Evolutionary conservation across 2,113 vertebrate genomes (phyloP).

Genomic region (Sebastes fasciatus): DNA sequence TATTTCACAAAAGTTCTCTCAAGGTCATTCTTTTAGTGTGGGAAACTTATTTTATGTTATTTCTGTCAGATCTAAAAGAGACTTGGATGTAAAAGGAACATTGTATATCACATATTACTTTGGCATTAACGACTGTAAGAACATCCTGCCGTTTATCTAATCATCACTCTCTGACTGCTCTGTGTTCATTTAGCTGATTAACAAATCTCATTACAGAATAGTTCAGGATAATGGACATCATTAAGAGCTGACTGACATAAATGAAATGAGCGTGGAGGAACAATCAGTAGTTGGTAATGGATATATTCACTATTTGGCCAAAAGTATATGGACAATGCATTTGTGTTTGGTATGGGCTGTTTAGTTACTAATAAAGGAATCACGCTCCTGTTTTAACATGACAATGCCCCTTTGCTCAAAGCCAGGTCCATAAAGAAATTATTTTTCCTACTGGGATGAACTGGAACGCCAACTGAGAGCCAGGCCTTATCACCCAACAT

Average conservation of each 20-base stretch:
- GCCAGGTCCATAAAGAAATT: background rate
- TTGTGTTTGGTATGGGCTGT: background rate
- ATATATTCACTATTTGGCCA: background rate
- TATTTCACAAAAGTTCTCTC: slow-evolving; percentile 29
- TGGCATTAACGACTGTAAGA: slow-evolving; percentile 3
- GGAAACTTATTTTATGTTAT: background rate
- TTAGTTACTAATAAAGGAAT: background rate
- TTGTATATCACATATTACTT: background rate
- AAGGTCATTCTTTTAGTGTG: slow-evolving; percentile 14
- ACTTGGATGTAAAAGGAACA: background rate
- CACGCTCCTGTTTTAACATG: background rate
- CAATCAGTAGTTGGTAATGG: background rate
- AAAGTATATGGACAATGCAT: background rate
- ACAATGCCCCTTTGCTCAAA: background rate
- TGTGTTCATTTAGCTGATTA: slow-evolving; percentile 21
- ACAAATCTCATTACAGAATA: slow-evolving; percentile 14
- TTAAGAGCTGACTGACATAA: slow-evolving; percentile 4
- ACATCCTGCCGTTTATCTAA: slow-evolving; percentile 23
- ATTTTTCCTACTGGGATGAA: background rate
- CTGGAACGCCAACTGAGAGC: background rate
- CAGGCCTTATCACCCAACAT: background rate
- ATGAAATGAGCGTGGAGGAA: slow-evolving; percentile 3
- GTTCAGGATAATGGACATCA: slow-evolving; percentile 17
- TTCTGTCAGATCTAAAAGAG: background rate
- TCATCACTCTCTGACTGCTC: slow-evolving; percentile 17